Evolutionary conservation across 2,113 vertebrate genomes (phyloP).

Genomic region (Perccottus glenii): DNA sequence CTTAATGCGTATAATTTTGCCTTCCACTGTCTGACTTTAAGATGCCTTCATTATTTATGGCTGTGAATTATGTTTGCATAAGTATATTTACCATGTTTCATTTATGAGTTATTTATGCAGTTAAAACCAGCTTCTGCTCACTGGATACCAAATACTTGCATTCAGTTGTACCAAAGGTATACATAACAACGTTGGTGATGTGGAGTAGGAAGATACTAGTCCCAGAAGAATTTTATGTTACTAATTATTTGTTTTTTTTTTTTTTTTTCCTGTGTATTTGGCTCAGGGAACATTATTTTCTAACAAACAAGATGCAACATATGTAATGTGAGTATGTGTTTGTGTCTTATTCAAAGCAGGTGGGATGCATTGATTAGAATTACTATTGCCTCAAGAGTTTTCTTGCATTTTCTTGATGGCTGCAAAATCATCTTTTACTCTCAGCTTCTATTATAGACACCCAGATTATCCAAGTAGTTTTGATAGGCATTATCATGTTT

Average conservation of each 20-base stretch:
- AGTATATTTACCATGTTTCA: slow-evolving; percentile 53
- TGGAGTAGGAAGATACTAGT: slow-evolving; percentile 18
- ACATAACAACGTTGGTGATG: slow-evolving; percentile 6
- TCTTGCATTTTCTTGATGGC: slow-evolving; percentile 41
- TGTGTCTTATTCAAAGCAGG: slow-evolving; percentile 23
- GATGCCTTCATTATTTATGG: neutral
- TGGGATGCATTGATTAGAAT: slow-evolving; percentile 15
- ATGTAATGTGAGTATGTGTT: slow-evolving; percentile 9
- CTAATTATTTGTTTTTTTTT: neutral
- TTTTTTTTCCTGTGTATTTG: neutral
- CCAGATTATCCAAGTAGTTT: slow-evolving; percentile 63
- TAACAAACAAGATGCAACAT: neutral
- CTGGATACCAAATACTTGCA: neutral
- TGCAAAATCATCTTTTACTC: slow-evolving; percentile 48
- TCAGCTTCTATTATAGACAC: slow-evolving; percentile 34
- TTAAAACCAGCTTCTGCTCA: slow-evolving; percentile 33
- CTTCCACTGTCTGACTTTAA: neutral
- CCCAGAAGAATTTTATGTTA: neutral
- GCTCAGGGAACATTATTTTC: neutral
- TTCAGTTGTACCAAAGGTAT: slow-evolving; percentile 19
- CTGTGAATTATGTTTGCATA: neutral
- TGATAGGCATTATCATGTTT: slow-evolving; percentile 68
- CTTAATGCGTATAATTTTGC: slow-evolving; percentile 1
- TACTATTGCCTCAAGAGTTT: slow-evolving; percentile 11
- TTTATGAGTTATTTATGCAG: slow-evolving; percentile 70